Conservation (phyloP, 1,140 invertebrate species). For the Pseudomyrmex flavicornis region DNA sequence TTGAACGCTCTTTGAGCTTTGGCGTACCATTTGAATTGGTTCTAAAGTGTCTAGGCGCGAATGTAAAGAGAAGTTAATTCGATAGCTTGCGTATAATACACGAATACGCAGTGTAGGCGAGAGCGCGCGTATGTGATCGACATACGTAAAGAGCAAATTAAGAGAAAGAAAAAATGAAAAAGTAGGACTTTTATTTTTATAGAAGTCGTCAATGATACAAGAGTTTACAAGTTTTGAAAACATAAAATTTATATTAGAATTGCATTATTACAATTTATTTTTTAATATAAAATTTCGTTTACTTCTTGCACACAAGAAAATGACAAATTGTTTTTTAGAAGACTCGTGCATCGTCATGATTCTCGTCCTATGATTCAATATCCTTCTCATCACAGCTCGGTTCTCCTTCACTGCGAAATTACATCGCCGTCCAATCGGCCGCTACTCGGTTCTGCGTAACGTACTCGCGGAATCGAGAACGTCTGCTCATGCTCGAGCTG, state of each 20-base stretch:
- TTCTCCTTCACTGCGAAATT: constrained; percentile 56
- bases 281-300: neutral
- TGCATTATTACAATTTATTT: neutral
- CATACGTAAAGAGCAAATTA: constrained; percentile 26
- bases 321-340: neutral
- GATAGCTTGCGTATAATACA: constrained; percentile 45
- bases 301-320: neutral
- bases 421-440: constrained; percentile 61
- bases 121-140: neutral
- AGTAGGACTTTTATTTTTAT: neutral
- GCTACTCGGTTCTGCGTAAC: constrained; percentile 65
- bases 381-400: neutral
- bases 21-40: constrained; percentile 51
- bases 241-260: neutral
- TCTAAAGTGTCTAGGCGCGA: constrained; percentile 39
- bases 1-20: constrained; percentile 25
- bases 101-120: constrained; percentile 1
- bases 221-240: too few relatives aligned
- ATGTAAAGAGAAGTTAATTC: constrained; percentile 53
- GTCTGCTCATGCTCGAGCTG: constrained; percentile 55
- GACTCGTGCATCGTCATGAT: neutral
- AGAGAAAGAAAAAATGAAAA: constrained; percentile 15
- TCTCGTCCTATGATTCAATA: constrained; percentile 4
- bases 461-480: constrained; percentile 50
- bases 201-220: too few relatives aligned